Conservation (phyloP, 2,888 invertebrate genomes). For the Drosophila dives region DNA sequence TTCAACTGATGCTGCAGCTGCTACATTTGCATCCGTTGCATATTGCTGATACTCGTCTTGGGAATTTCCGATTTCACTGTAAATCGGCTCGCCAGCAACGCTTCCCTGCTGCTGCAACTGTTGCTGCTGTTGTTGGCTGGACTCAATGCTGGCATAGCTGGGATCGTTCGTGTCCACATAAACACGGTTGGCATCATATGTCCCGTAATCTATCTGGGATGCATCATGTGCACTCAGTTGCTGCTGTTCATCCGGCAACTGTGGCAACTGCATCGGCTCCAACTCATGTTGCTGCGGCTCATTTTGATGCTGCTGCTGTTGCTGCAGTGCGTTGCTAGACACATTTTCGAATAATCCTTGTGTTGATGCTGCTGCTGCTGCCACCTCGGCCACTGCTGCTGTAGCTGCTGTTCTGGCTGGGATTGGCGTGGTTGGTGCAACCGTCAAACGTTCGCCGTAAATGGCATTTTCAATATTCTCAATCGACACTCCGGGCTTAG, state of each 20-base stretch:
- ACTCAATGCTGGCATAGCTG: constrained; percentile 71
- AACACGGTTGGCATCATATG: constrained; percentile 53
- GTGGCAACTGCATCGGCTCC: constrained; percentile 15
- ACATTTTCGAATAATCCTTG: constrained; percentile 70
- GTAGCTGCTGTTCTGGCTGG: constrained; percentile 16
- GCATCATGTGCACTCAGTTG: constrained; percentile 22
- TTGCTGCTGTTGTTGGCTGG: constrained; percentile 36
- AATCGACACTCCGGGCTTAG: constrained; percentile 80
- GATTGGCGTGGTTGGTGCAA: constrained; percentile 34
- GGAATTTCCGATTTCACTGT: constrained; percentile 71
- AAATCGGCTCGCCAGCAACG: constrained; percentile 57
- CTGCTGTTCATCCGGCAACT: constrained; percentile 26
- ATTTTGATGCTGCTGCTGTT: constrained; percentile 16
- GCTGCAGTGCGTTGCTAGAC: constrained; percentile 43
- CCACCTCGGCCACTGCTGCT: constrained; percentile 4
- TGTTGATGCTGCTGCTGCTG: constrained; percentile 17
- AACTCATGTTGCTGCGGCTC: constrained; percentile 8
- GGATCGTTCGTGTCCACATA: constrained; percentile 54
- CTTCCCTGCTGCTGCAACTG: constrained; percentile 21
- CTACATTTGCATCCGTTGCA: constrained; percentile 47
- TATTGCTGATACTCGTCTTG: constrained; percentile 70
- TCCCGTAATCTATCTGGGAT: constrained; percentile 55
- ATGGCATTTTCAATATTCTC: constrained; percentile 85
- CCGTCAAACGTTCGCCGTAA: constrained; percentile 83
- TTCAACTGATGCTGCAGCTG: constrained; percentile 39